Evolutionary conservation across 2,113 vertebrate genomes (phyloP).

Genomic region (Cavia porcellus): DNA sequence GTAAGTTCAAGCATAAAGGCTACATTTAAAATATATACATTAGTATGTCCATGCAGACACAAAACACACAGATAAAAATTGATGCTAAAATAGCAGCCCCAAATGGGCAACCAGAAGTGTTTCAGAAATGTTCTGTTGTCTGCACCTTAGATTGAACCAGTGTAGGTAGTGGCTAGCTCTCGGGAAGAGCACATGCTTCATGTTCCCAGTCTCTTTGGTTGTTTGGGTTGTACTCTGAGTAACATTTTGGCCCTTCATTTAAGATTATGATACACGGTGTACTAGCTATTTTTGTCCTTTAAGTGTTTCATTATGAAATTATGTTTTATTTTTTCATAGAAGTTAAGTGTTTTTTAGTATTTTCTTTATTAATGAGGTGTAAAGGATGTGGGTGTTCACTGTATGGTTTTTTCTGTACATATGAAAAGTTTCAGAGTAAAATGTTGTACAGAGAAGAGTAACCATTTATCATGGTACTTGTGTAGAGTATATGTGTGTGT

Average conservation of each 20-base stretch:
- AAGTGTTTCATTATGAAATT: background rate
- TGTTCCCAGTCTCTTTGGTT: background rate
- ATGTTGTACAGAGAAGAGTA: background rate
- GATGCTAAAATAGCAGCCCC: background rate
- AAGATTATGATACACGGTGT: background rate
- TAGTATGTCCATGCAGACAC: background rate
- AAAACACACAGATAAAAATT: background rate
- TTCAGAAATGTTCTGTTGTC: slow-evolving; percentile 2
- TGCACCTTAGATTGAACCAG: background rate
- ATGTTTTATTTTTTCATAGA: background rate
- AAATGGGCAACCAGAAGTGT: background rate
- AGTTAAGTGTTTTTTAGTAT: background rate
- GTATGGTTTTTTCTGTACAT: background rate
- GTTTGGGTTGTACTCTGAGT: background rate
- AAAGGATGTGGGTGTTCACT: background rate
- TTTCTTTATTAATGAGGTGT: background rate
- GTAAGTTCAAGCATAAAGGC: background rate
- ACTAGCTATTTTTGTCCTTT: background rate
- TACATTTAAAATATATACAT: background rate
- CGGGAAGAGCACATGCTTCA: background rate
- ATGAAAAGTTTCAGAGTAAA: background rate
- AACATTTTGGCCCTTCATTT: background rate
- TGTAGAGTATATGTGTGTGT: background rate
- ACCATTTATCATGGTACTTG: background rate
- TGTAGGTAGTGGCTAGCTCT: background rate